Conservation (phyloP, 2,888 invertebrate genomes). For the Matsumyia berberina region DNA sequence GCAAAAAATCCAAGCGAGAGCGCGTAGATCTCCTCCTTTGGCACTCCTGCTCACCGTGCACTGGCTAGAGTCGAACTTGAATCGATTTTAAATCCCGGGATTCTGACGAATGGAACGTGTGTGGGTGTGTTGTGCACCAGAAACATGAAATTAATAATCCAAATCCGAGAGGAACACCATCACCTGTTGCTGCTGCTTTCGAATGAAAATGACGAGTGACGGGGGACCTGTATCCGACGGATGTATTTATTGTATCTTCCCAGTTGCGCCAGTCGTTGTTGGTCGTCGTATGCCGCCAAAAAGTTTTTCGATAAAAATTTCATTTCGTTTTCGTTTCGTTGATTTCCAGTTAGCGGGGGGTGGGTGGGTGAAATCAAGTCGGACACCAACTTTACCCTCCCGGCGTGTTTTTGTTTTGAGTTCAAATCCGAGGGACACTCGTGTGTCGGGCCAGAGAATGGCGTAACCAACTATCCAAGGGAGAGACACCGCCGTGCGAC, state of each 20-base stretch:
- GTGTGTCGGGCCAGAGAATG: slow-evolving; percentile 22
- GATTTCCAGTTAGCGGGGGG: slow-evolving; percentile 10
- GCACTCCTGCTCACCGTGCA: not conserved
- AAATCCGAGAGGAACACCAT: slow-evolving; percentile 47
- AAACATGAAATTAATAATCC: slow-evolving; percentile 54
- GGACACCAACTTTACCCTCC: not conserved
- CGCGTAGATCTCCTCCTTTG: not conserved
- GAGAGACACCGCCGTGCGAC: slow-evolving; percentile 10
- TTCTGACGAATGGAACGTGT: slow-evolving; percentile 24
- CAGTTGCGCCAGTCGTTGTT: slow-evolving; percentile 3
- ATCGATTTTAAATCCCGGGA: slow-evolving; percentile 46
- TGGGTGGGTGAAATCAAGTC: slow-evolving; percentile 3
- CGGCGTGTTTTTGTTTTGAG: not conserved
- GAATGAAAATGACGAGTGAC: slow-evolving; percentile 68
- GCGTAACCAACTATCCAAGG: slow-evolving; percentile 53
- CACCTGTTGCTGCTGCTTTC: slow-evolving; percentile 63
- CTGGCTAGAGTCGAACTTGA: slow-evolving; percentile 25
- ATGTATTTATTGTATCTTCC: slow-evolving; percentile 73
- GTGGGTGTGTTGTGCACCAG: slow-evolving; percentile 16
- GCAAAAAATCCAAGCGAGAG: slow-evolving; percentile 4
- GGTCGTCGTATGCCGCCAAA: slow-evolving; percentile 19
- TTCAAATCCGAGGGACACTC: slow-evolving; percentile 16
- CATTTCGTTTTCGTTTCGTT: slow-evolving; percentile 65
- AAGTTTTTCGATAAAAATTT: slow-evolving; percentile 14
- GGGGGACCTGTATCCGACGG: slow-evolving; percentile 55